Conservation (phyloP, 2,888 invertebrate genomes). For the Desoria tigrina region DNA sequence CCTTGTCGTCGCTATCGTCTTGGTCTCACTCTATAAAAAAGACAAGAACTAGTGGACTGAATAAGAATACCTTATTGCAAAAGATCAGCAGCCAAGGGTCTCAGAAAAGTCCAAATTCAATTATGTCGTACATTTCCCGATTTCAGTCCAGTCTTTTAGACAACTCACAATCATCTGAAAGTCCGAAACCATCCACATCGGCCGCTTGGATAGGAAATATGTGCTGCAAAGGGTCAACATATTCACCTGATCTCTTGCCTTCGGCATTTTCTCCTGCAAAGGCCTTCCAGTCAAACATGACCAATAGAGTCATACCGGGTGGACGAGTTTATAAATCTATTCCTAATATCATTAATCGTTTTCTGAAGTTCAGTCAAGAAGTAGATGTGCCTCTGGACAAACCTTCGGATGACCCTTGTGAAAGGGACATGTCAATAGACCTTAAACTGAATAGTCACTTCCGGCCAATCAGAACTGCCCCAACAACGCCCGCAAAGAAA, state of each 20-base stretch:
- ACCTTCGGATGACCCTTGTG: not conserved
- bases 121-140: not conserved
- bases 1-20: not conserved
- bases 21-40: not conserved
- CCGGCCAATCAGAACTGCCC: slow-evolving; percentile 47
- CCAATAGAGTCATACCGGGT: not conserved
- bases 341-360: not conserved
- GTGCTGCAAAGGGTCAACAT: too few relatives aligned
- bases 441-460: slow-evolving; percentile 49
- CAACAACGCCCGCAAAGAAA: slow-evolving; percentile 49
- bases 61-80: not conserved
- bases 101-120: slow-evolving; percentile 6
- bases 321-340: not conserved
- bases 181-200: slow-evolving; percentile 9
- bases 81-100: not conserved
- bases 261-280: not conserved
- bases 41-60: too few relatives aligned
- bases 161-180: not conserved
- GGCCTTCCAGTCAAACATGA: not conserved
- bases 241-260: not conserved
- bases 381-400: not conserved
- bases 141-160: not conserved
- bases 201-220: not conserved
- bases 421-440: slow-evolving; percentile 25
- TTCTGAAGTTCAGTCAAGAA: not conserved